phyloP scores from a whole-genome alignment of 1,140 invertebrate genomes.

The Triops cancriformis region DNA sequence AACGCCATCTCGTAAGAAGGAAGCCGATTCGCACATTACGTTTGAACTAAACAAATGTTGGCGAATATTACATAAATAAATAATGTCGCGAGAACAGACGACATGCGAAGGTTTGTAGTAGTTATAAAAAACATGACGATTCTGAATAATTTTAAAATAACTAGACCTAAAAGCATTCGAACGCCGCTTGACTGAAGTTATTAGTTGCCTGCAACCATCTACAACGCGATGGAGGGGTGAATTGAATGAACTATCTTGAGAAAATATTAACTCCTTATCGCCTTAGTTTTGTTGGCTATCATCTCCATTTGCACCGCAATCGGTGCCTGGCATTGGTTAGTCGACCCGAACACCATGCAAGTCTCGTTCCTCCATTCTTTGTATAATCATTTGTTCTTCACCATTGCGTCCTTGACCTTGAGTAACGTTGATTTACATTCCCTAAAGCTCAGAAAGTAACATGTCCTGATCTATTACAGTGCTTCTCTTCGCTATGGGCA shows the following conservation, averaged over 20 bases:
- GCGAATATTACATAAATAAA: slow-evolving; percentile 4
- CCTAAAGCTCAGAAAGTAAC: no score
- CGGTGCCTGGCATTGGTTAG: slow-evolving; percentile 89
- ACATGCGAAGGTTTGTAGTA: slow-evolving; percentile 40
- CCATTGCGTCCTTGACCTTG: slow-evolving; percentile 74
- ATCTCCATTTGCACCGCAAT: slow-evolving; percentile 80
- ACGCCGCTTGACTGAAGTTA: slow-evolving; percentile 89
- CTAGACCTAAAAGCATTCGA: slow-evolving; percentile 95
- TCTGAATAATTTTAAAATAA: slow-evolving; percentile 22
- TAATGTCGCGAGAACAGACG: slow-evolving; percentile 41
- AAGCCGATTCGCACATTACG: neutral
- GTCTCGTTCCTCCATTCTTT: slow-evolving; percentile 84
- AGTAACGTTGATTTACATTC: slow-evolving; percentile 47
- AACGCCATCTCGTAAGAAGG: no score
- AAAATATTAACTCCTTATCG: slow-evolving; percentile 15
- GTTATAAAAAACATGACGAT: neutral
- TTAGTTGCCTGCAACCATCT: slow-evolving; percentile 80
- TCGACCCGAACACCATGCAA: slow-evolving; percentile 77
- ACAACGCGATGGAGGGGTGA: slow-evolving; percentile 88
- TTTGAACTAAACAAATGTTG: neutral
- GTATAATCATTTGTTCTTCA: slow-evolving; percentile 92
- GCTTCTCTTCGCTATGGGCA: slow-evolving; percentile 78
- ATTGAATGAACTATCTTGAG: slow-evolving; percentile 29
- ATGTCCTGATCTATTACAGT: no score
- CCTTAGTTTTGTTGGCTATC: slow-evolving; percentile 72